phyloP scores from a whole-genome alignment of 2,113 vertebrate species.

The Peromyscus californicus region DNA sequence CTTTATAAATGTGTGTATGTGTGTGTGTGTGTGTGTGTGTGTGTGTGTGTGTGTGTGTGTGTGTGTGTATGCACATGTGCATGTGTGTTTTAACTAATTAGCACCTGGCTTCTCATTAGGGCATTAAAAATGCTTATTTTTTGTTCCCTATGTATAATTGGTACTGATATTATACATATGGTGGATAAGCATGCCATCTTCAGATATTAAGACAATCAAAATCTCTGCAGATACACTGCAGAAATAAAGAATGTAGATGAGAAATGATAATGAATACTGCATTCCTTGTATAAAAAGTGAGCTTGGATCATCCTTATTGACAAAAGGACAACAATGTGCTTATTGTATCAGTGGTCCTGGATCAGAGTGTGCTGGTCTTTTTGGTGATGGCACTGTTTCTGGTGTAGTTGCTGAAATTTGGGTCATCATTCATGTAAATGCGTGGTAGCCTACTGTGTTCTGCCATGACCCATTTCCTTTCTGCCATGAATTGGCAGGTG shows the following conservation, averaged over 20 bases:
- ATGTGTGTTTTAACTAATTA: background rate
- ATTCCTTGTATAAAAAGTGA: background rate
- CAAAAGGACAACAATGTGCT: background rate
- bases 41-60: background rate
- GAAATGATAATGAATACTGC: background rate
- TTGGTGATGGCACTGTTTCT: background rate
- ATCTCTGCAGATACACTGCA: background rate
- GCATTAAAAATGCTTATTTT: slow-evolving; percentile 30
- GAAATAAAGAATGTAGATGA: background rate
- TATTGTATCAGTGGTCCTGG: background rate
- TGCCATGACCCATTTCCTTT: background rate
- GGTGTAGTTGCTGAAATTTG: background rate
- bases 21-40: background rate
- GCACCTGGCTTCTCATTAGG: background rate
- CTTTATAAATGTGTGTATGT: background rate
- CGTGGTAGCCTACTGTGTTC: background rate
- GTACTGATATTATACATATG: background rate
- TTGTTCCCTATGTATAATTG: slow-evolving; percentile 23
- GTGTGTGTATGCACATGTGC: background rate
- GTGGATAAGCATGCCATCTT: background rate
- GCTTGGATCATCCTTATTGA: slow-evolving; percentile 10
- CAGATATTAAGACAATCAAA: background rate
- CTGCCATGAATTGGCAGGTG: background rate
- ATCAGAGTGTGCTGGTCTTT: background rate
- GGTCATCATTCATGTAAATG: background rate